Conservation (phyloP, 1,140 invertebrate genomes). For the Brachionus calyciflorus region DNA sequence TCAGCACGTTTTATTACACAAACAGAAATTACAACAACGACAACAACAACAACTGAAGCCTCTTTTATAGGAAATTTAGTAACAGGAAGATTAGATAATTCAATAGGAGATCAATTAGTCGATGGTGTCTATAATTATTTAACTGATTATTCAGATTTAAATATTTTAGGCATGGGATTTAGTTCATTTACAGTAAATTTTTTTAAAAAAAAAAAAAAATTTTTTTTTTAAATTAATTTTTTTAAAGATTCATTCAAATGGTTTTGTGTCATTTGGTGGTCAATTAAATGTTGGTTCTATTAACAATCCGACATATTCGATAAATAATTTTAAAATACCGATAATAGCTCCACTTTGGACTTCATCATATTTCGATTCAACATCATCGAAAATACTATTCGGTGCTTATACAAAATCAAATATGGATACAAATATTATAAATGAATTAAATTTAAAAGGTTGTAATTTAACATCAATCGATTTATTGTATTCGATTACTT, state of each 20-base stretch:
- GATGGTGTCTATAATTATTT: neutral
- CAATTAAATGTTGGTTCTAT: neutral
- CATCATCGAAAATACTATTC: too few species aligned
- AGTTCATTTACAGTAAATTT: neutral
- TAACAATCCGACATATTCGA: neutral
- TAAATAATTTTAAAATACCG: neutral
- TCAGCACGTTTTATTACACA: too few species aligned
- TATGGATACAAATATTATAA: too few species aligned
- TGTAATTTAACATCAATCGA: neutral
- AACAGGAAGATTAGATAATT: neutral
- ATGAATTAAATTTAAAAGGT: too few species aligned
- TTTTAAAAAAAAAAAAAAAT: neutral
- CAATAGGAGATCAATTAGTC: neutral
- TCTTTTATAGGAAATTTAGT: neutral
- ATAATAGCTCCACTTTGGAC: neutral
- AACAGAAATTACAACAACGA: neutral
- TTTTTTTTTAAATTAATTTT: neutral
- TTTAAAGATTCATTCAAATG: slow-evolving; percentile 22
- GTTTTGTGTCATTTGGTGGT: neutral
- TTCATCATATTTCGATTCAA: neutral
- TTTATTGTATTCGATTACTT: too few species aligned
- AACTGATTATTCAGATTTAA: neutral
- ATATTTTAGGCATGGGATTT: neutral
- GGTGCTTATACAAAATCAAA: too few species aligned
- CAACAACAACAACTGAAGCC: neutral